phyloP scores from a whole-genome alignment of 2,888 invertebrate species.

The Argyresthia goedartella region DNA sequence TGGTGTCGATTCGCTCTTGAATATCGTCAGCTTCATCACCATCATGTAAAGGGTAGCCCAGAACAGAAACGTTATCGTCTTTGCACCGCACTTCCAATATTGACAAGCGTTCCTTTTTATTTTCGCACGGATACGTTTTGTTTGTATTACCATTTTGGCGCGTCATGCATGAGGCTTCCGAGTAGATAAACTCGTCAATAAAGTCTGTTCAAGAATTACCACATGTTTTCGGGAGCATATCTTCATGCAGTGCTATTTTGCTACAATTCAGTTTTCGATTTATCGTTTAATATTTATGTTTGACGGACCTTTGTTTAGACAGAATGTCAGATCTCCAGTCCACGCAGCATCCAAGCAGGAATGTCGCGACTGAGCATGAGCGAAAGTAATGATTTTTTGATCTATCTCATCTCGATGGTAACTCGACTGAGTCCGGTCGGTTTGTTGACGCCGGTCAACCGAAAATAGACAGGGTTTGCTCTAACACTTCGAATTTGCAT shows the following conservation, averaged over 20 bases:
- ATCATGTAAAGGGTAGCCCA: conserved; percentile 58
- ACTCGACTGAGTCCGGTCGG: conserved; percentile 10
- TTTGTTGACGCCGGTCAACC: background rate
- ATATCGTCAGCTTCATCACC: conserved; percentile 62
- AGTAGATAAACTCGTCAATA: background rate
- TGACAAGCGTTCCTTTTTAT: conserved; percentile 42
- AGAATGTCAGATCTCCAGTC: conserved; percentile 2
- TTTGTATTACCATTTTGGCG: conserved; percentile 8
- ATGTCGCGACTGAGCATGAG: conserved; percentile 53
- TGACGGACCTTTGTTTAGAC: background rate
- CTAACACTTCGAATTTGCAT: too few species aligned
- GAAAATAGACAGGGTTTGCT: background rate
- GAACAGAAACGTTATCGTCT: conserved; percentile 56
- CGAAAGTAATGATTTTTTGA: conserved; percentile 59
- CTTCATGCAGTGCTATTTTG: too few species aligned
- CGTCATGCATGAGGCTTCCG: background rate
- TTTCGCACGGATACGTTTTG: conserved; percentile 16
- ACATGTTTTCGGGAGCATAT: too few species aligned
- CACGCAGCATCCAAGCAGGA: conserved; percentile 42
- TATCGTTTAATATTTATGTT: too few species aligned
- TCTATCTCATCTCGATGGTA: conserved; percentile 14
- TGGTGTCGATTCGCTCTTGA: conserved; percentile 44
- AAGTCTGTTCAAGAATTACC: too few species aligned
- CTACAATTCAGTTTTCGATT: too few species aligned
- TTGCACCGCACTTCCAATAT: conserved; percentile 56